Conservation (phyloP, 2,113 vertebrate genomes). For the Lucifuga dentata region DNA sequence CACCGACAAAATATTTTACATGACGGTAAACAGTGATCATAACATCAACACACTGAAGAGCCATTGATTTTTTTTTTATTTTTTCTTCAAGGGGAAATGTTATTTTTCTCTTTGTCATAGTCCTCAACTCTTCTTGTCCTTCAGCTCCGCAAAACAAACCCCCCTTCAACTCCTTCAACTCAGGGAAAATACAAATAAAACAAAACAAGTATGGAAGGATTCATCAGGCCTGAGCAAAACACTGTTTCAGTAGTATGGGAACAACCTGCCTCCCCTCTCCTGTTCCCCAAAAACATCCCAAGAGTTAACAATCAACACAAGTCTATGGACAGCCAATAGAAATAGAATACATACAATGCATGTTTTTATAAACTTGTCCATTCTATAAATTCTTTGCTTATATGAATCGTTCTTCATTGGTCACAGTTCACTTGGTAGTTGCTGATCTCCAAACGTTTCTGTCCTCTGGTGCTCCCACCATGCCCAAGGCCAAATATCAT, state of each 20-base stretch:
- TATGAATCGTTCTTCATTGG: conserved; percentile 66
- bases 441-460: conserved; percentile 56
- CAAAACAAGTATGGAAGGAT: conserved; percentile 75
- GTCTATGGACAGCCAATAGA: conserved; percentile 78
- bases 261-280: conserved; percentile 51
- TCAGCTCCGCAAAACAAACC: conserved; percentile 64
- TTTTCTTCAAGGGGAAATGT: conserved; percentile 82
- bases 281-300: conserved; percentile 63
- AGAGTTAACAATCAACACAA: conserved; percentile 77
- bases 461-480: conserved; percentile 56
- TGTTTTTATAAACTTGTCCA: conserved; percentile 72
- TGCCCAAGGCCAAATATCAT: conserved; percentile 49
- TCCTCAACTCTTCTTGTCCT: conserved; percentile 72
- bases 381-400: conserved; percentile 67
- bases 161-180: conserved; percentile 74
- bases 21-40: neutral
- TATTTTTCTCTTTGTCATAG: conserved; percentile 82
- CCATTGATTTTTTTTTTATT: conserved; percentile 73
- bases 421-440: conserved; percentile 68
- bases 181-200: conserved; percentile 77
- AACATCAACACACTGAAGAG: conserved; percentile 60
- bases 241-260: conserved; percentile 81
- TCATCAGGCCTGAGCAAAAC: conserved; percentile 81
- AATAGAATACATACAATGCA: conserved; percentile 80
- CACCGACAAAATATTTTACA: neutral